These are phyloP conservation scores for Zaprionus camerounensis DNA, from an alignment of 1,140 invertebrate species.

Conservation along the genomic window DNA sequence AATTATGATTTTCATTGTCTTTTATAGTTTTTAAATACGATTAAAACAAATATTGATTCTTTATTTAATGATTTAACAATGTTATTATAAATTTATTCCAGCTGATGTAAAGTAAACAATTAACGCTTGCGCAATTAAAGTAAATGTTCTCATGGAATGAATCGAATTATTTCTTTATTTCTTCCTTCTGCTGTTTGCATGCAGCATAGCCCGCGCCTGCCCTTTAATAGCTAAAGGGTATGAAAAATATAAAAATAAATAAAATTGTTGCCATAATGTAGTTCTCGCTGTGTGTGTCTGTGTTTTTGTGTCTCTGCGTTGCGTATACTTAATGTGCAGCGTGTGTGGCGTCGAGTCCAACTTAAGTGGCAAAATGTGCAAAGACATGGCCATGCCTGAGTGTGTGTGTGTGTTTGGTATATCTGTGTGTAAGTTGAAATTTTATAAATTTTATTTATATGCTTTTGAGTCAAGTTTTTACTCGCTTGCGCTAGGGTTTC, in stretches of 20 bases:
- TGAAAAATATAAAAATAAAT: slow-evolving; percentile 47
- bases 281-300: slow-evolving; percentile 18
- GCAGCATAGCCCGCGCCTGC: neutral
- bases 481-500: slow-evolving; percentile 13
- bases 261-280: slow-evolving; percentile 45
- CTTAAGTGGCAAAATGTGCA: slow-evolving; percentile 38
- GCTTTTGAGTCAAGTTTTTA: slow-evolving; percentile 37
- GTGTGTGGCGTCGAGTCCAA: slow-evolving; percentile 31
- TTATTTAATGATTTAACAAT: neutral
- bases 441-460: slow-evolving; percentile 44
- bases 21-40: too few relatives aligned
- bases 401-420: neutral
- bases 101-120: neutral
- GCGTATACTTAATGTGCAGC: slow-evolving; percentile 51
- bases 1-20: too few relatives aligned
- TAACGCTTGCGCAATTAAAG: neutral
- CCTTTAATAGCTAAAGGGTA: slow-evolving; percentile 18
- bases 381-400: neutral
- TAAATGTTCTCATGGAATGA: too few relatives aligned
- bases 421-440: slow-evolving; percentile 32
- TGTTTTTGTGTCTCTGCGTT: slow-evolving; percentile 29
- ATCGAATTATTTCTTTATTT: too few relatives aligned
- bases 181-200: too few relatives aligned
- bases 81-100: neutral
- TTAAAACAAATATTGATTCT: neutral